These are phyloP conservation scores for Manacus vitellinus DNA, from an alignment of 2,113 vertebrate species.

Conservation along the genomic window DNA sequence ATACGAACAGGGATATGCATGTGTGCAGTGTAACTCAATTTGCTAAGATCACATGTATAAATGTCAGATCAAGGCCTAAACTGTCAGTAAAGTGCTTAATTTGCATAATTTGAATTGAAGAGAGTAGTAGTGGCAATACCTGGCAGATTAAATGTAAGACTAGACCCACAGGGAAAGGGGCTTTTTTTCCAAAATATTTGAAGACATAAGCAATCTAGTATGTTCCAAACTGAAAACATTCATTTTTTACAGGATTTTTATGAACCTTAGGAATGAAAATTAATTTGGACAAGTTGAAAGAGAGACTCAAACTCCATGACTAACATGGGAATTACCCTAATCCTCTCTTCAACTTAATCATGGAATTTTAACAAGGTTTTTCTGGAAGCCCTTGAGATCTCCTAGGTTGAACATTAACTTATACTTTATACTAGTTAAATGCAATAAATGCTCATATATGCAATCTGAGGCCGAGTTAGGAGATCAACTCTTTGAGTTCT, in stretches of 20 bases:
- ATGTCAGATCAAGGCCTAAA: neutral
- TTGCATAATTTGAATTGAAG: neutral
- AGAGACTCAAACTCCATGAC: constrained; percentile 62
- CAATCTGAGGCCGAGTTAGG: neutral
- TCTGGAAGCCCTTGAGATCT: constrained; percentile 52
- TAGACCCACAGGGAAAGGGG: neutral
- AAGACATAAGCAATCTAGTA: constrained; percentile 1
- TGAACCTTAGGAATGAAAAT: constrained; percentile 48
- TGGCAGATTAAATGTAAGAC: neutral
- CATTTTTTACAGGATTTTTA: constrained; percentile 34
- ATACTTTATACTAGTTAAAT: constrained; percentile 12
- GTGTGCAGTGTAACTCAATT: neutral
- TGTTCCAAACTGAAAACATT: constrained; percentile 39
- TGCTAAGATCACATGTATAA: neutral
- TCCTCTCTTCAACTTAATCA: constrained; percentile 53
- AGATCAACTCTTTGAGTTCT: neutral
- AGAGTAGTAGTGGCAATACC: neutral
- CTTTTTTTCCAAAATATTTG: neutral
- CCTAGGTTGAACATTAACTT: constrained; percentile 21
- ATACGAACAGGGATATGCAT: neutral
- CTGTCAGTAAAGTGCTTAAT: neutral
- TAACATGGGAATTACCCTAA: constrained; percentile 63
- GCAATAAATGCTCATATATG: neutral
- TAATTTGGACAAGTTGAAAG: constrained; percentile 68
- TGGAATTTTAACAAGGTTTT: constrained; percentile 62